Conservation (phyloP, 2,888 invertebrate species). For the Trichopria drosophilae region DNA sequence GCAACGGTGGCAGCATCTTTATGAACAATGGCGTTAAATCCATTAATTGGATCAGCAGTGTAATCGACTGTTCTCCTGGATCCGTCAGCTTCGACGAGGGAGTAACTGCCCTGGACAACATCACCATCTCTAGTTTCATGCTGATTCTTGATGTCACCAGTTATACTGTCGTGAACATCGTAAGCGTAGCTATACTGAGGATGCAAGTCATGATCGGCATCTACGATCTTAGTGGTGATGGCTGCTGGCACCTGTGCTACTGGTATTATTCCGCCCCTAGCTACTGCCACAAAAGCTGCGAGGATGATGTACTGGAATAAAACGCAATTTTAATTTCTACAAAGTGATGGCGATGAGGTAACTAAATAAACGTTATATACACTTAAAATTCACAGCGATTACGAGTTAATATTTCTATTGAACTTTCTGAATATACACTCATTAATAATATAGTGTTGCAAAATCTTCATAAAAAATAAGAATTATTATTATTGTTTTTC, state of each 20-base stretch:
- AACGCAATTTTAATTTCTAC: no score
- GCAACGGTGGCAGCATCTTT: slow-evolving; percentile 34
- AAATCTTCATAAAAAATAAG: no score
- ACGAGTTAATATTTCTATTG: no score
- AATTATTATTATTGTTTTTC: no score
- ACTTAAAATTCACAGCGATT: no score
- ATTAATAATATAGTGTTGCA: no score
- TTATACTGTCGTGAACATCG: slow-evolving; percentile 40
- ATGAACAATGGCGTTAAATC: slow-evolving; percentile 43
- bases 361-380: no score
- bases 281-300: slow-evolving; percentile 58
- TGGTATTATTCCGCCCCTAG: slow-evolving; percentile 60
- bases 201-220: slow-evolving; percentile 41
- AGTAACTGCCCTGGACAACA: slow-evolving; percentile 40
- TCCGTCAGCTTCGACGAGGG: slow-evolving; percentile 40
- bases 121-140: slow-evolving; percentile 44
- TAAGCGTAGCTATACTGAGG: slow-evolving; percentile 46
- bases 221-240: slow-evolving; percentile 40
- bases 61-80: slow-evolving; percentile 39
- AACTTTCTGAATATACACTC: no score
- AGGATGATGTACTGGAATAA: slow-evolving; percentile 57
- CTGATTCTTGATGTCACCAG: slow-evolving; percentile 41
- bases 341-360: no score
- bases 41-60: slow-evolving; percentile 39
- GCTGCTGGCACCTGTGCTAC: slow-evolving; percentile 38